These are phyloP conservation scores for Tangara arthus DNA, from an alignment of 2,797 vertebrate species.

Conservation along the genomic window DNA sequence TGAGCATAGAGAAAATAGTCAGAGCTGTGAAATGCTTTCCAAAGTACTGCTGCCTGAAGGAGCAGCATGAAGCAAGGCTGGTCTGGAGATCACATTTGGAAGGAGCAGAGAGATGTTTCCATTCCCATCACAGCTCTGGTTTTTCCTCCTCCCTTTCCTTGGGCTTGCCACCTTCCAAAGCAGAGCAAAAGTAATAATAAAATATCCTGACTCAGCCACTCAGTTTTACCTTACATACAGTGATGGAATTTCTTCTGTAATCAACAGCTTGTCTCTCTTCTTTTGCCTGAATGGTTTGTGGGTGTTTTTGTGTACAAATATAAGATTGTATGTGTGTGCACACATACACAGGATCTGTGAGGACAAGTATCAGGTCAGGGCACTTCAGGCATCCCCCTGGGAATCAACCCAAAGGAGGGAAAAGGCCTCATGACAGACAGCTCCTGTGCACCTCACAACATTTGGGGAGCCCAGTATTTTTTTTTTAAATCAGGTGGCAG, in stretches of 20 bases:
- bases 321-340: accelerated
- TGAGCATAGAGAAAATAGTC: slow-evolving; percentile 65
- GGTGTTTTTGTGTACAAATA: background rate
- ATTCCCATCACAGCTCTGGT: background rate
- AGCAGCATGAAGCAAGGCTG: background rate
- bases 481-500: background rate
- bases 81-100: slow-evolving; percentile 21
- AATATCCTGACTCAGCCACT: background rate
- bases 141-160: background rate
- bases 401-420: background rate
- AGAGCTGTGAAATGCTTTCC: slow-evolving; percentile 67
- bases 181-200: background rate
- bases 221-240: background rate
- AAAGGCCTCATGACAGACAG: background rate
- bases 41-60: background rate
- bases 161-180: background rate
- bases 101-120: background rate
- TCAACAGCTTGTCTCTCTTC: background rate
- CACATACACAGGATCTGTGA: background rate
- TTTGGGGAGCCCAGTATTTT: background rate
- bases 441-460: background rate
- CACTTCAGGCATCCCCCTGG: background rate
- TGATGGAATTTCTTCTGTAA: background rate
- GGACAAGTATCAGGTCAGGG: background rate
- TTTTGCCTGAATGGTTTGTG: background rate